A percentile compares a stretch with the other conserved stretches of the same genome.
These are phyloP conservation scores for Venturia canescens DNA, from an alignment of 1,140 invertebrate genomes.

Conservation along the genomic window DNA sequence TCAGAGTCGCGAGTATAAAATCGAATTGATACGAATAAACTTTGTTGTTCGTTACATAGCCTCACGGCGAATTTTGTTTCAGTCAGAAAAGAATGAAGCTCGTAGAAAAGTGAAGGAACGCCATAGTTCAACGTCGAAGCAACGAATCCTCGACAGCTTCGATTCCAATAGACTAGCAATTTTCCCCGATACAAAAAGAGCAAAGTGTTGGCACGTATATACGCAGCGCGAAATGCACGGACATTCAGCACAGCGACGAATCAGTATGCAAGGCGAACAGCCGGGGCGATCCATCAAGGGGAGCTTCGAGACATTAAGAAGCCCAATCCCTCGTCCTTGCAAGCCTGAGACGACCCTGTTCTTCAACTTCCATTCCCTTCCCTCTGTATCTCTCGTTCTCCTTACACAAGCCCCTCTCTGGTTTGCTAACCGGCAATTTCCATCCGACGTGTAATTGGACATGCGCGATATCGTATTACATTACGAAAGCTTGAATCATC, in stretches of 20 bases:
- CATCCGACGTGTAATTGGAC: slow-evolving; percentile 47
- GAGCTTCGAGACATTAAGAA: slow-evolving; percentile 42
- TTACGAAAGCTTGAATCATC: slow-evolving; percentile 27
- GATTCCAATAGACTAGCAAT: slow-evolving; percentile 40
- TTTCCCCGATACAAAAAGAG: slow-evolving; percentile 33
- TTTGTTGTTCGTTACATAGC: too few species aligned
- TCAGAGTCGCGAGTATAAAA: too few species aligned
- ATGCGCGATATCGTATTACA: slow-evolving; percentile 46
- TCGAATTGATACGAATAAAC: too few species aligned
- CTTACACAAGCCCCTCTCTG: background rate
- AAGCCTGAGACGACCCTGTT: background rate
- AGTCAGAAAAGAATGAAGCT: background rate
- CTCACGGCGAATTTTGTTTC: too few species aligned
- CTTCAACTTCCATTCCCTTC: slow-evolving; percentile 28
- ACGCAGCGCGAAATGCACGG: background rate
- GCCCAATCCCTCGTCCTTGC: background rate
- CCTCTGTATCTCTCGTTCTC: background rate
- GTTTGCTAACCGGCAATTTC: slow-evolving; percentile 43
- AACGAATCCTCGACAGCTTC: slow-evolving; percentile 42
- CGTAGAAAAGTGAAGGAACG: background rate
- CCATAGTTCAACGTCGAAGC: slow-evolving; percentile 18
- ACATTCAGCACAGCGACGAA: slow-evolving; percentile 5
- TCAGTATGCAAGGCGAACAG: slow-evolving; percentile 43
- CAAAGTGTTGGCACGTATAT: background rate
- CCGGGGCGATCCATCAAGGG: slow-evolving; percentile 36